Evolutionary conservation across 1,140 invertebrate species (phyloP), one percentile per base, ranked within the genome.

Genomic region (Planococcus citri): DNA sequence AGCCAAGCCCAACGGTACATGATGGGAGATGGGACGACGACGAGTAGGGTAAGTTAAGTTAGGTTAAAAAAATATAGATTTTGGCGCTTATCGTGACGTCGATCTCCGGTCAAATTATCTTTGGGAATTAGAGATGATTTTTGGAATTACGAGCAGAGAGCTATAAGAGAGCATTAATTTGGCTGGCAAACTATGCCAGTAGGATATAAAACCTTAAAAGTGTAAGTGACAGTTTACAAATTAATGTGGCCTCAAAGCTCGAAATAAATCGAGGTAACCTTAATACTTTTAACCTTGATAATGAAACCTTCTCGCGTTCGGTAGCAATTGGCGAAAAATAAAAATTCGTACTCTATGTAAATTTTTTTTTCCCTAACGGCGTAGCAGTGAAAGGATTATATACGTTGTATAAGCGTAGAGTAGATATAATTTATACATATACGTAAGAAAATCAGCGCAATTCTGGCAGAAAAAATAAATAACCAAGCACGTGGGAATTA

Each of bases 271-370:
- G 41, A 51, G 10, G 29, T 33, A 33, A 17, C 41, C 12, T 51
- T 51, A 51, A 51, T 51, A 20, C 41, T 51, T 51, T 51, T 51
- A 51, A 51, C 41, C 41, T 51, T 51, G 41, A 51, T 51, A 51
- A 51, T 51, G 41, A 51, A 51, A 51, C 41, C 41, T 17, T 51
- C 41, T 17, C 41, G 41, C 41, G 41, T n/a, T n/a, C 41, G 41
- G n/a, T 51, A 33, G 29, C 29, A 51, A 51, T 51, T 51, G 6
- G 41, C 41, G 41, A 51, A 51, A 51, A 51, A 37, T 37, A 37
- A 51, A 51, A 51, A 51, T 51, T 51, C 29, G 29, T 33, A 33
- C 29, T 6, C 12, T 3, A 12, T 12, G 29, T 33, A 33, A 33
- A 33, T 33, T 33, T 33, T 33, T 33, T 33, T 33, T 33, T 6